A percentile compares a stretch with the other conserved stretches of the same genome.
Conservation (phyloP, 2,113 vertebrate genomes). For the Cryptomyrus ogoouensis region DNA sequence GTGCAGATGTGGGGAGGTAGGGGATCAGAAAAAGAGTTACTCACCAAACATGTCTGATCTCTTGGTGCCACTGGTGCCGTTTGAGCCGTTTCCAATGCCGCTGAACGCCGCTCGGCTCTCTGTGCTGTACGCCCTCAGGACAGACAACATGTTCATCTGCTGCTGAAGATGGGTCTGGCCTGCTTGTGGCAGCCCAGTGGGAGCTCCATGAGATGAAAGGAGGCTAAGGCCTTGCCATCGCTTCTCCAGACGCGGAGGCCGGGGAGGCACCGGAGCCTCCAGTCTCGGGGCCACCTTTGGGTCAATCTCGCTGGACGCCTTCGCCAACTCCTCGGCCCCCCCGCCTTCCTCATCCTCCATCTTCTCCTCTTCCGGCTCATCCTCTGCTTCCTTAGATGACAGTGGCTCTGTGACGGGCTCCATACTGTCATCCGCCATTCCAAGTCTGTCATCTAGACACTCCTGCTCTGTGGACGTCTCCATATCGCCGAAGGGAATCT, state of each 20-base stretch:
- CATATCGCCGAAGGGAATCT: slow-evolving; percentile 66
- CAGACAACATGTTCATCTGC: slow-evolving; percentile 80
- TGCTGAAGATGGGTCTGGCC: slow-evolving; percentile 73
- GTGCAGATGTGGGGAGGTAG: slow-evolving; percentile 3
- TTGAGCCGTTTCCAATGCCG: slow-evolving; percentile 67
- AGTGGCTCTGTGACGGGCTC: slow-evolving; percentile 59
- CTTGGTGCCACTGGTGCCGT: slow-evolving; percentile 71
- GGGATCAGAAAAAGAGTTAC: slow-evolving; percentile 46
- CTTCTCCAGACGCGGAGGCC: slow-evolving; percentile 53
- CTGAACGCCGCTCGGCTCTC: slow-evolving; percentile 74
- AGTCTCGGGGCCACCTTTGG: slow-evolving; percentile 29
- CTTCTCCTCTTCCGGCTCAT: slow-evolving; percentile 33
- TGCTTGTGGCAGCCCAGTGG: slow-evolving; percentile 65
- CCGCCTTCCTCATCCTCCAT: neutral
- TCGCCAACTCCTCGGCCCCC: slow-evolving; percentile 3
- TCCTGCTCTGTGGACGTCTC: slow-evolving; percentile 68
- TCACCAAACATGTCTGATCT: slow-evolving; percentile 80
- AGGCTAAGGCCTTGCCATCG: slow-evolving; percentile 67
- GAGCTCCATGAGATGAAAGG: slow-evolving; percentile 66
- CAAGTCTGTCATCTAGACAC: slow-evolving; percentile 58
- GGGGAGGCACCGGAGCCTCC: slow-evolving; percentile 20
- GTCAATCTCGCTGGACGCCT: slow-evolving; percentile 40
- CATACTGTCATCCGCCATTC: slow-evolving; percentile 53
- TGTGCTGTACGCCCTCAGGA: slow-evolving; percentile 80
- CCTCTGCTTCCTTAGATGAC: slow-evolving; percentile 36